Conservation (phyloP, 2,888 invertebrate species). For the Aromia moschata region DNA sequence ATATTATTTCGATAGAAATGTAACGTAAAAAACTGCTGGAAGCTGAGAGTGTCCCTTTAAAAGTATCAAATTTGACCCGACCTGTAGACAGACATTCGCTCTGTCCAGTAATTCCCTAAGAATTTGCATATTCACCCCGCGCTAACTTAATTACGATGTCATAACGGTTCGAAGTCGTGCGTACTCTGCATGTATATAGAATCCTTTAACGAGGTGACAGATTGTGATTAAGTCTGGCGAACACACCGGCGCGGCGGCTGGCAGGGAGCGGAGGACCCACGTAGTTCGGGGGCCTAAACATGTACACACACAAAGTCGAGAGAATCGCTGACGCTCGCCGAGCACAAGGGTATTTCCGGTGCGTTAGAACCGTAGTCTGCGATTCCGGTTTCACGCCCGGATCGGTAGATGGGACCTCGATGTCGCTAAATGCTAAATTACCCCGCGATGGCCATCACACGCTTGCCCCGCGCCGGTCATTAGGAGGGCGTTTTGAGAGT, state of each 20-base stretch:
- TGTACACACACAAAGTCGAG: constrained; percentile 39
- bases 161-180: constrained; percentile 29
- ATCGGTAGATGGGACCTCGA: constrained; percentile 38
- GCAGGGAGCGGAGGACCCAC: constrained; percentile 4
- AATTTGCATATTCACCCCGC: constrained; percentile 35
- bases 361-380: constrained; percentile 36
- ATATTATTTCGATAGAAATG: too few species aligned
- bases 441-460: neutral
- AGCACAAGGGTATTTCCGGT: constrained; percentile 44
- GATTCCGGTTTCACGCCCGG: constrained; percentile 38
- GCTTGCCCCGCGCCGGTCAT: neutral
- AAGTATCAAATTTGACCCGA: too few species aligned
- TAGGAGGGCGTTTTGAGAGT: neutral
- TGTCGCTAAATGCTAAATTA: constrained; percentile 7
- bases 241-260: too few species aligned
- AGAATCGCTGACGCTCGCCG: constrained; percentile 42
- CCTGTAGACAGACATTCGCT: too few species aligned
- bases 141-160: constrained; percentile 36
- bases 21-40: too few species aligned
- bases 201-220: constrained; percentile 40
- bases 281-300: constrained; percentile 34
- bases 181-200: constrained; percentile 26
- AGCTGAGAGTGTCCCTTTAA: too few species aligned
- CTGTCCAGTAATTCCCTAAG: constrained; percentile 15
- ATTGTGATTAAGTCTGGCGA: constrained; percentile 36